Evolutionary conservation across 2,888 invertebrate species (phyloP), one percentile per base, ranked within the genome.

Genomic region (Zygaena filipendulae): DNA sequence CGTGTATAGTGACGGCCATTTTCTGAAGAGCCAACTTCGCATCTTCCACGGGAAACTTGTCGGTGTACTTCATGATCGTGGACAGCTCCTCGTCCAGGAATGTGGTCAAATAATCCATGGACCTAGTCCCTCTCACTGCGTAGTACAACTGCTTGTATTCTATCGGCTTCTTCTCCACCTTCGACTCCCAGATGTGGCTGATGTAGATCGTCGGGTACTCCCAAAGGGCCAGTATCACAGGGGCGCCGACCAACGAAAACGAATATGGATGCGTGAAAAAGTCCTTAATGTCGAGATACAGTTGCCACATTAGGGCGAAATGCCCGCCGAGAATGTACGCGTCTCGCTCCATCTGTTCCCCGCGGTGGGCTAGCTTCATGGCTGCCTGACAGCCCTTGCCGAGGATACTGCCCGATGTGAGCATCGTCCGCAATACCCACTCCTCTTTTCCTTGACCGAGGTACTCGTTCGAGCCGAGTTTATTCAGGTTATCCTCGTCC

Each of bases 371-470:
- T 1, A 77, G 48, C 36, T 68, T 75, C 71, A 77, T 74, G 3
- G 75, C 77, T 0, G 54, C 69, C 27, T 74, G 70, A 41, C 77
- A 77, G 5, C 75, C 77, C 25, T 79, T 77, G 9, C 64, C 77
- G 1, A 75, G 59, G 9, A 79, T 53, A 32, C 77, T 75, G 25
- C 71, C 75, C 1, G 74, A 66, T 2, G 58, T 59, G 0, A 77
- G 53, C 59, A 75, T 68, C 2, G 77, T 75, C 2, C 75, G 52
- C 2, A 71, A 42, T 0, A 50, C 47, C 70, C 75, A 75, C 33
- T 75, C 77, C 23, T 71, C 64, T 38, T 62, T 68, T 0, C 75
- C 75, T 30, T 60, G 63, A 0, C 77, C 77, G 1, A 77, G 59
- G 35, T 46, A 68, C 0, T 67, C 60, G 32, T 66, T 63, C 2